phyloP scores from a whole-genome alignment of 2,113 vertebrate genomes.

The Phasianus colchicus region DNA sequence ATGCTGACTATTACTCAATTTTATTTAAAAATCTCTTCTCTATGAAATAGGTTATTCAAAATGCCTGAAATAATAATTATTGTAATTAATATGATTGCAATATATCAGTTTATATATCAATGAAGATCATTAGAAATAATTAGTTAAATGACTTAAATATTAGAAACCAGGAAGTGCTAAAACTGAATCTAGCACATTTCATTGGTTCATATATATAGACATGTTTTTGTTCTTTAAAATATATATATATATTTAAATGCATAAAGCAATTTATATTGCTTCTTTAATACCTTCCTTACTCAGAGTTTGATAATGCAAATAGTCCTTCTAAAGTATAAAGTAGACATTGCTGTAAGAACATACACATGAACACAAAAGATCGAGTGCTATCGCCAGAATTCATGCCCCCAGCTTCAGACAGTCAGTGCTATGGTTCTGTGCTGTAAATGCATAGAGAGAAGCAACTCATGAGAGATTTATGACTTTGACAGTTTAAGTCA shows the following conservation, averaged over 20 bases:
- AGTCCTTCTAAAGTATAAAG: not conserved
- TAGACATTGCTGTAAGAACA: not conserved
- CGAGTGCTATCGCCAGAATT: not conserved
- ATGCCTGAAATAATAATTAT: conserved; percentile 22
- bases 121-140: not conserved
- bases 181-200: not conserved
- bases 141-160: not conserved
- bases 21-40: conserved; percentile 22
- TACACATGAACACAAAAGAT: not conserved
- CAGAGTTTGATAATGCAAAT: not conserved
- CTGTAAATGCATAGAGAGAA: not conserved
- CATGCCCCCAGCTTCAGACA: not conserved
- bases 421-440: not conserved
- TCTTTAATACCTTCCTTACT: not conserved
- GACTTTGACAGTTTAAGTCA: not conserved
- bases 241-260: too few relatives aligned
- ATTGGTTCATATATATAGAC: not conserved
- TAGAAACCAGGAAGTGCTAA: not conserved
- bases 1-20: not conserved
- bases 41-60: not conserved
- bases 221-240: not conserved
- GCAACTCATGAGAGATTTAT: not conserved
- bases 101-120: not conserved
- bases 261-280: not conserved
- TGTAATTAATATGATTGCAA: not conserved